These are phyloP conservation scores for Typhlichthys eigenmanni DNA, from an alignment of 2,797 vertebrate genomes.

Conservation along the genomic window DNA sequence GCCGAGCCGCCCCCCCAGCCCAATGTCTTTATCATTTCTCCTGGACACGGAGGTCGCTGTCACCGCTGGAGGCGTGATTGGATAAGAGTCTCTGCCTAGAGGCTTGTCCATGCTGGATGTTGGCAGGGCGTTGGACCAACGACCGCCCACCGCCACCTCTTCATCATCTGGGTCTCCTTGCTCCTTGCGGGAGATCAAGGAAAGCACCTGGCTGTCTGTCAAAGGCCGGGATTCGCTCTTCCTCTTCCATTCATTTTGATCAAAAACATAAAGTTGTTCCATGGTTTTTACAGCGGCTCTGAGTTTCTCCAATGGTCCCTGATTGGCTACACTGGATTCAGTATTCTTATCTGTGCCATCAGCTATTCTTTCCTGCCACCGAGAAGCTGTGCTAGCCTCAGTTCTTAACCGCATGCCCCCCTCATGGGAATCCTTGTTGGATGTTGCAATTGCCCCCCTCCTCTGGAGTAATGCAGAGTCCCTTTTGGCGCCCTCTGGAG, in stretches of 20 bases:
- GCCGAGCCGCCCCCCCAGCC: conserved; percentile 35
- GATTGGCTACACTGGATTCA: conserved; percentile 71
- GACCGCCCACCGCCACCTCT: conserved; percentile 13
- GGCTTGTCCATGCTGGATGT: conserved; percentile 36
- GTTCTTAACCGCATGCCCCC: conserved; percentile 69
- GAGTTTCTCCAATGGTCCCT: conserved; percentile 87
- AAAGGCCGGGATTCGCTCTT: conserved; percentile 78
- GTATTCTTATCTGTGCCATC: conserved; percentile 73
- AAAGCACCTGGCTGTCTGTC: conserved; percentile 86
- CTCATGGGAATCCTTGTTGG: conserved; percentile 73
- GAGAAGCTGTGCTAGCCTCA: conserved; percentile 74
- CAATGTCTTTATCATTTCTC: conserved; percentile 39
- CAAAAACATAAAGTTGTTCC: conserved; percentile 95
- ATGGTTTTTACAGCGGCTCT: conserved; percentile 94
- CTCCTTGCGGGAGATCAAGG: conserved; percentile 81
- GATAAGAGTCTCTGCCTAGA: conserved; percentile 62
- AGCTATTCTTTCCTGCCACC: conserved; percentile 69
- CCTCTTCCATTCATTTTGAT: conserved; percentile 91
- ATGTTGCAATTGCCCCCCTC: conserved; percentile 72
- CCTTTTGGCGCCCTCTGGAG: conserved; percentile 80
- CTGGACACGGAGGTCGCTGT: conserved; percentile 22
- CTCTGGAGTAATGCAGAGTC: conserved; percentile 72
- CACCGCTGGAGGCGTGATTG: conserved; percentile 28
- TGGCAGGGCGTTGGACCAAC: neutral
- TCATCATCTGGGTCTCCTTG: conserved; percentile 49